Evolutionary conservation across 2,888 invertebrate species (phyloP).

Genomic region (Xestia rhomboidea): DNA sequence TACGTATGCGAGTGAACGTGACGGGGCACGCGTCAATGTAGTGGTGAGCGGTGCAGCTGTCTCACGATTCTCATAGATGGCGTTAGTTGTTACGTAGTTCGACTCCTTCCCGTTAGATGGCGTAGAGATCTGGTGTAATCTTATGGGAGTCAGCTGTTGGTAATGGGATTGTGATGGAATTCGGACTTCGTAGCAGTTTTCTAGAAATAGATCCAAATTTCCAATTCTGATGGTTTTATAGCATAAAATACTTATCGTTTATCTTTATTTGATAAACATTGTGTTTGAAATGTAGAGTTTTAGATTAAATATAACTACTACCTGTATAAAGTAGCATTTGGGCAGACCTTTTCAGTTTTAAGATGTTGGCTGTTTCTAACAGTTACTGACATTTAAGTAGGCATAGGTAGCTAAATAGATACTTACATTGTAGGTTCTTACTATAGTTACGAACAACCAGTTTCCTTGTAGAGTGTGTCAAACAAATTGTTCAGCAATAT

Average conservation of each 20-base stretch:
- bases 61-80: conserved; percentile 77
- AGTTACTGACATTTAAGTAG: neutral
- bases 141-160: conserved; percentile 74
- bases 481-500: neutral
- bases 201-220: conserved; percentile 47
- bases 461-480: neutral
- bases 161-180: conserved; percentile 72
- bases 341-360: neutral
- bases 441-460: neutral
- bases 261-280: conserved; percentile 21
- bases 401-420: too few relatives aligned
- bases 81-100: conserved; percentile 79
- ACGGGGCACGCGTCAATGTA: conserved; percentile 76
- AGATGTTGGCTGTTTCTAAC: neutral
- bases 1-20: conserved; percentile 77
- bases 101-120: conserved; percentile 77
- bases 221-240: conserved; percentile 19
- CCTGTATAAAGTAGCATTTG: neutral
- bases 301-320: neutral
- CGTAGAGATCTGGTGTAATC: conserved; percentile 62
- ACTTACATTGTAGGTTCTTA: neutral
- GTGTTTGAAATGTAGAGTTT: conserved; percentile 15
- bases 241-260: conserved; percentile 35
- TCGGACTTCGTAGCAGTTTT: conserved; percentile 51
- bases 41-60: conserved; percentile 70